Evolutionary conservation across 2,888 invertebrate genomes (phyloP), one percentile per base, ranked within the genome.

Genomic region (Synanthedon andrenaeformis): DNA sequence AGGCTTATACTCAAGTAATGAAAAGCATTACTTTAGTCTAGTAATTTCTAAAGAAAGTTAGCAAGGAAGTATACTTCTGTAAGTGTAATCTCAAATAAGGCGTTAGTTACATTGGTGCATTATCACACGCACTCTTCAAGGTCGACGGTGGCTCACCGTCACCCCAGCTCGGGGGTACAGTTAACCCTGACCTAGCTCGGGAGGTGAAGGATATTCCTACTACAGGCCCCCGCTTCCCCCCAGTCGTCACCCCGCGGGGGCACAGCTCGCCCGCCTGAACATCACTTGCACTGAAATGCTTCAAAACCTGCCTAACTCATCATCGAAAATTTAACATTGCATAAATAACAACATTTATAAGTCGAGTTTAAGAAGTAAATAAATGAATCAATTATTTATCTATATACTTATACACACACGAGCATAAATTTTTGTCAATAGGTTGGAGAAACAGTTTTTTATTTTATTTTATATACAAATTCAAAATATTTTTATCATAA

Each of bases 121-220:
- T 76, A 72, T 60, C 66, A 61, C 66, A 68, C 69, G 53, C 54
- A 45, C 13, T 53, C 52, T 53, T 55, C 57, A 88, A 86, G 85
- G 88, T 84, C 86, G 86, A 79, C 81, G 84, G 79, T 77, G 74
- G 82, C 75, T 79, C 74, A 71, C 74, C 77, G 81, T 77, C 77
- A 74, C 74, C 74, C 74, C 69, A 63, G 77, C 79, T 72, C 78
- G 82, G 83, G 86, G 84, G 84, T 69, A 77, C 80, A 65, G 78
- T 83, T 87, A 84, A 85, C 87, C 86, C 86, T 86, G 87, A 86
- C 87, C 87, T 82, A 83, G 82, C 80, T 73, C 69, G 76, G 77
- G 76, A 70, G 86, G 82, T 82, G 85, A 83, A 85, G 83, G 84
- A 84, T 85, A 79, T 81, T 83, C 77, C 84, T 84, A 82, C 82